These are phyloP conservation scores for Callorhinus ursinus DNA, from an alignment of 2,113 vertebrate species.

Conservation along the genomic window DNA sequence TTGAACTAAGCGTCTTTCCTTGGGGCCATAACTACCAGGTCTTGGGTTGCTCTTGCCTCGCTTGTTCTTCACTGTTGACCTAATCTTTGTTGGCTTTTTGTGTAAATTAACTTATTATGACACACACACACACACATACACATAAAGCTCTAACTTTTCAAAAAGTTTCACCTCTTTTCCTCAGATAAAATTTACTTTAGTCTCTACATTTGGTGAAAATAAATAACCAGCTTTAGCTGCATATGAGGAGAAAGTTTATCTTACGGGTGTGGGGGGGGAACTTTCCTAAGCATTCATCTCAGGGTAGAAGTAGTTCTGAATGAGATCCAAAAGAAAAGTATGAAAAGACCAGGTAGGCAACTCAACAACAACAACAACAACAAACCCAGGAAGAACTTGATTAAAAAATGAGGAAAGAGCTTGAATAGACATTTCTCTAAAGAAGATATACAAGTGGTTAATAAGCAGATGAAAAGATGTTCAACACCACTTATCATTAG, in stretches of 20 bases:
- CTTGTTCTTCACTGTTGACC: neutral
- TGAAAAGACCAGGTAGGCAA: neutral
- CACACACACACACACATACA: neutral
- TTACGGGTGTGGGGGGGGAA: neutral
- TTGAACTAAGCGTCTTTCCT: neutral
- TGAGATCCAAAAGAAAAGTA: neutral
- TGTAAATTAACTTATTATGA: neutral
- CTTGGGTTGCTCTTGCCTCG: neutral
- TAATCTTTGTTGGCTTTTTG: neutral
- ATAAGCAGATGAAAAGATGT: neutral
- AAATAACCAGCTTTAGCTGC: neutral
- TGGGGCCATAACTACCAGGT: neutral
- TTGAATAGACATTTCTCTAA: neutral
- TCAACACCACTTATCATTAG: neutral
- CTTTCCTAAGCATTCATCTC: neutral
- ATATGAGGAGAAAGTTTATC: neutral
- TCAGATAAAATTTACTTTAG: neutral
- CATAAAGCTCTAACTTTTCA: neutral
- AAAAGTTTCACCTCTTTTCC: conserved; percentile 2
- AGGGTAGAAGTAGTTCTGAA: neutral
- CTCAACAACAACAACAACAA: neutral
- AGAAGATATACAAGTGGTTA: neutral
- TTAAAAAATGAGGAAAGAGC: neutral
- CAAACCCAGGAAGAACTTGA: neutral
- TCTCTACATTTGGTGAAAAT: conserved; percentile 3